phyloP scores from a whole-genome alignment of 2,113 vertebrate species.

The Charina bottae region DNA sequence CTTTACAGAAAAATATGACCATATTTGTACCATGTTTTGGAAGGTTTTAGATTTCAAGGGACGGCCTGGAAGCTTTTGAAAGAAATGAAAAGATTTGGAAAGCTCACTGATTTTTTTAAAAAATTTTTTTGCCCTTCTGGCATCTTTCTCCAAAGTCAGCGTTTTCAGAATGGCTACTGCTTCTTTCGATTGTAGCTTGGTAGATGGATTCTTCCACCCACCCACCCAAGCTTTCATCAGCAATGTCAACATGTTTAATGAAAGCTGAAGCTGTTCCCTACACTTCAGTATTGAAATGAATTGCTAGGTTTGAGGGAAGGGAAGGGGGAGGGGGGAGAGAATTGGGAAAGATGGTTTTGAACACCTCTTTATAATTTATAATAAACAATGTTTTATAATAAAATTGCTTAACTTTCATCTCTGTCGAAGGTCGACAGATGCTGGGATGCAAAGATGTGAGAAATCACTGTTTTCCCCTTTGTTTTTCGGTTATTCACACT shows the following conservation, averaged over 20 bases:
- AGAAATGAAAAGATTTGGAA: background rate
- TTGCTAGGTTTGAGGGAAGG: background rate
- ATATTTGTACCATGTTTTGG: background rate
- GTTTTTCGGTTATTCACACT: background rate
- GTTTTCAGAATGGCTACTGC: background rate
- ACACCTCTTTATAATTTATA: background rate
- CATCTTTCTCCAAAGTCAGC: background rate
- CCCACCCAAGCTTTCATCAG: background rate
- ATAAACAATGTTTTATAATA: background rate
- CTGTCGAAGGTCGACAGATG: background rate
- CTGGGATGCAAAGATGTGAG: background rate
- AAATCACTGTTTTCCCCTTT: background rate
- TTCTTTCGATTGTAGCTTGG: background rate
- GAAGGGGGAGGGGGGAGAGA: background rate
- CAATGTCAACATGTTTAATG: background rate
- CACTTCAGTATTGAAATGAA: background rate
- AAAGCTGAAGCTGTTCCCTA: background rate
- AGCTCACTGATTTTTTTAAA: too few relatives aligned
- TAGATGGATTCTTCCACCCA: background rate
- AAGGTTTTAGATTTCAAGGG: background rate
- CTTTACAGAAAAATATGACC: background rate
- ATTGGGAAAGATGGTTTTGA: background rate
- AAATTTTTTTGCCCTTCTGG: background rate
- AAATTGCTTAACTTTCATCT: background rate
- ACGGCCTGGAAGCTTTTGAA: background rate